A percentile compares a stretch with the other conserved stretches of the same genome.
Conservation (phyloP, 1,140 invertebrate species). For the Orchesella cincta region DNA sequence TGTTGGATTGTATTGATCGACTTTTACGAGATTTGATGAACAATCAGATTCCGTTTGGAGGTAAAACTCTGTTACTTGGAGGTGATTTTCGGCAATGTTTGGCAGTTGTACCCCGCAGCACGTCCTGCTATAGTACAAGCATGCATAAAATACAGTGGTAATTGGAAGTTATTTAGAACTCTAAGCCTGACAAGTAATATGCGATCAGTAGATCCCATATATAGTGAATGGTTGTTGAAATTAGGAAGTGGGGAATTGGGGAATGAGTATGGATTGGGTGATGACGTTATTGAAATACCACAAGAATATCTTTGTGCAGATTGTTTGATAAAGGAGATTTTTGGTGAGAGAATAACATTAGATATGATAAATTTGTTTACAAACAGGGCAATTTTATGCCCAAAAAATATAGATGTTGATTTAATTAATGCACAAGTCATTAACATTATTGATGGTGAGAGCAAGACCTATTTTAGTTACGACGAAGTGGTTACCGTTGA, state of each 20-base stretch:
- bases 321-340: not conserved
- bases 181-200: not conserved
- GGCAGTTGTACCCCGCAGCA: conserved; percentile 57
- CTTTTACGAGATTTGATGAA: conserved; percentile 53
- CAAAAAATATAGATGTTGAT: conserved; percentile 35
- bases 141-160: conserved; percentile 52
- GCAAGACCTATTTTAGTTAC: conserved; percentile 26
- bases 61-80: conserved; percentile 35
- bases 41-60: conserved; percentile 45
- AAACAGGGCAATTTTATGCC: conserved; percentile 35
- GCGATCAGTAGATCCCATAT: conserved; percentile 1
- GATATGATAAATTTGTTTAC: not conserved
- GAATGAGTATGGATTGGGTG: not conserved
- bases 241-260: conserved; percentile 1
- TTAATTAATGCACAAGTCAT: conserved; percentile 33
- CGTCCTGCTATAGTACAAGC: conserved; percentile 57
- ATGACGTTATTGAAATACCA: not conserved
- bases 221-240: conserved; percentile 18
- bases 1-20: conserved; percentile 53
- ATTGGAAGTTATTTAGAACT: not conserved
- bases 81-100: conserved; percentile 61
- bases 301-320: not conserved
- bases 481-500: conserved; percentile 47
- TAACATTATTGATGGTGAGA: not conserved
- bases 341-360: not conserved